Conservation (phyloP, 23 tunicate genomes). For the Phallusia fumigata region DNA sequence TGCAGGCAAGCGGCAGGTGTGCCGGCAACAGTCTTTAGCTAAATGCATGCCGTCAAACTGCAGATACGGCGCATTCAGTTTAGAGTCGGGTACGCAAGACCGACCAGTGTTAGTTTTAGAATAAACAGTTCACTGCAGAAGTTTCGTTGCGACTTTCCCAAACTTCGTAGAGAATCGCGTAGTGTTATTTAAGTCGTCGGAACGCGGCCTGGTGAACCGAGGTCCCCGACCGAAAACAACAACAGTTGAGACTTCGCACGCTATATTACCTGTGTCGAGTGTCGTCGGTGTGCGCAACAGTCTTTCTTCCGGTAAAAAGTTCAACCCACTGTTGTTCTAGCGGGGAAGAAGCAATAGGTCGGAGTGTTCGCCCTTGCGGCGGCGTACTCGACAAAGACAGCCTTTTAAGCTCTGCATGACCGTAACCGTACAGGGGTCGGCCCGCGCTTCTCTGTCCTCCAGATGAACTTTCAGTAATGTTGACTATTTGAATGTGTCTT, state of each 20-base stretch:
- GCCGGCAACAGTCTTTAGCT: too few species aligned
- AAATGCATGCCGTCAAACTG: too few species aligned
- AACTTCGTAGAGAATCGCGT: neutral
- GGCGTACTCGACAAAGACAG: neutral
- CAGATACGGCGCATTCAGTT: too few species aligned
- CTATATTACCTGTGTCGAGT: neutral
- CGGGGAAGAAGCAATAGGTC: too few species aligned
- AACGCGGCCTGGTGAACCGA: neutral
- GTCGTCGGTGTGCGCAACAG: too few species aligned
- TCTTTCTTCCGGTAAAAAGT: too few species aligned
- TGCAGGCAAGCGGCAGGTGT: too few species aligned
- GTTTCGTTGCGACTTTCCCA: neutral
- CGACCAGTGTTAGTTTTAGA: neutral
- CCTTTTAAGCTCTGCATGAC: conserved; percentile 2
- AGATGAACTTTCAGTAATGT: neutral
- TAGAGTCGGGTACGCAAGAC: neutral
- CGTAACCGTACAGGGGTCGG: neutral
- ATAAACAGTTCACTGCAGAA: neutral
- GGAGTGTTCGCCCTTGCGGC: too few species aligned
- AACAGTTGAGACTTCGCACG: neutral
- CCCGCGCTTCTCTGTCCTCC: neutral
- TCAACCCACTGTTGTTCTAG: too few species aligned
- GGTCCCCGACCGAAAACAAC: neutral
- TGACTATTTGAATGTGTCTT: neutral
- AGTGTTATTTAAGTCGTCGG: neutral